Evolutionary conservation across 2,113 vertebrate genomes (phyloP).

Genomic region (Spilogale gracilis): DNA sequence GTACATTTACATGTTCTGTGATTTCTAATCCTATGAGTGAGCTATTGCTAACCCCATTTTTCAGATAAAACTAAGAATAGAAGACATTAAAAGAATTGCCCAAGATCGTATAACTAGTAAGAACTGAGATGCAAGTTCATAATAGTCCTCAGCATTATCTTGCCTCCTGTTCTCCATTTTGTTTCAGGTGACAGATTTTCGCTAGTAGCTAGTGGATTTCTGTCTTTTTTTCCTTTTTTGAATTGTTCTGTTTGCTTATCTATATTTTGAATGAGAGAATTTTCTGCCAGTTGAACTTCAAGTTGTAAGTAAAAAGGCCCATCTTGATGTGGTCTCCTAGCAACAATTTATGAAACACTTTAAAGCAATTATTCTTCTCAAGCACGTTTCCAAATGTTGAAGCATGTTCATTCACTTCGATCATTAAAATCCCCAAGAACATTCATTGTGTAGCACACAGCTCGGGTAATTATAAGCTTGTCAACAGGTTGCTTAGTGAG

Average conservation of each 20-base stretch:
- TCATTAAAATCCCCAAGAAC: slow-evolving; percentile 79
- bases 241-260: slow-evolving; percentile 74
- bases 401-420: slow-evolving; percentile 79
- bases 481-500: slow-evolving; percentile 78
- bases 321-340: slow-evolving; percentile 80
- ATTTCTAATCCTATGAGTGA: background rate
- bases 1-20: background rate
- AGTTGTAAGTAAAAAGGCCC: slow-evolving; percentile 74
- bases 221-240: slow-evolving; percentile 11
- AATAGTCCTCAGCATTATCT: background rate
- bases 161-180: slow-evolving; percentile 41
- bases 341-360: slow-evolving; percentile 84
- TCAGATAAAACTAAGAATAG: slow-evolving; percentile 38
- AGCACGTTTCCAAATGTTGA: slow-evolving; percentile 80
- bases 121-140: background rate
- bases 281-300: slow-evolving; percentile 78
- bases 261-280: slow-evolving; percentile 78
- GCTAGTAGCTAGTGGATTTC: slow-evolving; percentile 21
- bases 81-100: background rate
- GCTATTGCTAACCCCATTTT: slow-evolving; percentile 4
- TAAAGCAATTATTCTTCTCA: slow-evolving; percentile 82
- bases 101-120: background rate
- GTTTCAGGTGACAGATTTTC: slow-evolving; percentile 31
- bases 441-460: slow-evolving; percentile 62
- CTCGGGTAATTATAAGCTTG: slow-evolving; percentile 76